Evolutionary conservation across 2,113 vertebrate species (phyloP).

Genomic region (Jacana jacana): DNA sequence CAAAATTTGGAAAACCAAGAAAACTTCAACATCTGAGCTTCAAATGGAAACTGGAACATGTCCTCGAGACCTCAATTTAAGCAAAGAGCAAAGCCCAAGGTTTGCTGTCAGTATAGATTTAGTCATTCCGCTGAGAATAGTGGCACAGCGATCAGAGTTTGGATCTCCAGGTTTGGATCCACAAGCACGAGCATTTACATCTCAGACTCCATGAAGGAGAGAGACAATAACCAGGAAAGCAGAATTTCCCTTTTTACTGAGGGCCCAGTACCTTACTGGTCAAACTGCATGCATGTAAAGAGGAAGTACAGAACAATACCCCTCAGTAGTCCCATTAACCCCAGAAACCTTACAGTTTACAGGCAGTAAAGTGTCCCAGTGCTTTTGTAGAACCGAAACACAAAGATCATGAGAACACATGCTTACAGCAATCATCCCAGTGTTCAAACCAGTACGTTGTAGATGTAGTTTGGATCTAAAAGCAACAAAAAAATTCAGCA

Average conservation of each 20-base stretch:
- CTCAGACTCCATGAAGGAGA: not conserved
- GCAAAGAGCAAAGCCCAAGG: not conserved
- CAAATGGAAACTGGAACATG: not conserved
- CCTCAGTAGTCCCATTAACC: not conserved
- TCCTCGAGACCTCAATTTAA: not conserved
- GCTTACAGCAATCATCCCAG: not conserved
- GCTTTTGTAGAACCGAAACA: not conserved
- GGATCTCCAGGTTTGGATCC: not conserved
- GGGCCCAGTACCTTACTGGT: not conserved
- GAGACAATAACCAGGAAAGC: not conserved
- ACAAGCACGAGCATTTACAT: not conserved
- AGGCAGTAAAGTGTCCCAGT: not conserved
- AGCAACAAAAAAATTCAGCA: not conserved
- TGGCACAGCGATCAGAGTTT: not conserved
- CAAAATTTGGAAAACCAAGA: not conserved
- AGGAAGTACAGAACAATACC: not conserved
- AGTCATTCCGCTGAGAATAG: not conserved
- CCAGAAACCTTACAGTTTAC: not conserved
- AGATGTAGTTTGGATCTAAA: slow-evolving; percentile 17
- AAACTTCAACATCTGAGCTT: not conserved
- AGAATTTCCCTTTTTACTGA: not conserved
- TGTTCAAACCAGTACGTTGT: not conserved
- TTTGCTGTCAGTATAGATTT: not conserved
- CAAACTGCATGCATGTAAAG: not conserved
- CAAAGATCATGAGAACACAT: not conserved